Evolutionary conservation across 2,113 vertebrate species (phyloP), one percentile per base, ranked within the genome.

Genomic region (Strigops habroptila): DNA sequence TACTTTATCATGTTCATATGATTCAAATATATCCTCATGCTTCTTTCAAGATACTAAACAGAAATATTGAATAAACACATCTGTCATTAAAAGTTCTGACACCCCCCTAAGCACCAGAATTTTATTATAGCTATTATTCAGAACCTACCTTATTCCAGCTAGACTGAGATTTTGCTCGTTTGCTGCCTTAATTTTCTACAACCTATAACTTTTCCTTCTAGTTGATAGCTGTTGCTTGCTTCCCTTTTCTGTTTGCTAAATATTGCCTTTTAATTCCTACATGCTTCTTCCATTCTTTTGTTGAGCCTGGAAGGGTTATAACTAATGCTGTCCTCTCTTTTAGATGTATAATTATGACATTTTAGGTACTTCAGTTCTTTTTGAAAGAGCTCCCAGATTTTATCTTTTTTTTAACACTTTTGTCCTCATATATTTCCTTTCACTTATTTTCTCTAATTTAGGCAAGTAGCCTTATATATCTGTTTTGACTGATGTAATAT

Each of bases 41-140:
- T 92, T 79, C 86, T 93, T 93, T 91, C 88, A 55, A 89, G 81
- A 84, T 41, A 76, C 51, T 89, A 95, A 93, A 15, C 57, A 95
- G 81, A 89, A 91, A 89, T 87, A 92, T 15, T 75, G 68, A 90
- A 94, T 92, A 92, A 96, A 92, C 60, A 92, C 44, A 92, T 91
- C 88, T 78, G 51, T 88, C 94, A 82, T 95, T 93, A 93, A 92
- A 95, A 93, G n/a, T 88, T 94, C 82, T 91, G 33, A 43, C 69
- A 92, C 82, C 64, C 53, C 57, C 7, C 51, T 75, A 91, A 92
- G 86, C 59, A 86, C 46, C 46, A 90, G 51, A 75, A 69, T 90
- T 94, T 88, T 90, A 91, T 92, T 90, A 88, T 64, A 88, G 76
- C 68, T 88, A 59, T 94, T 95, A 88, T 92, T 96, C 73, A 95